Evolutionary conservation across 2,113 vertebrate genomes (phyloP), one percentile per base, ranked within the genome.

Genomic region (Thermophis baileyi): DNA sequence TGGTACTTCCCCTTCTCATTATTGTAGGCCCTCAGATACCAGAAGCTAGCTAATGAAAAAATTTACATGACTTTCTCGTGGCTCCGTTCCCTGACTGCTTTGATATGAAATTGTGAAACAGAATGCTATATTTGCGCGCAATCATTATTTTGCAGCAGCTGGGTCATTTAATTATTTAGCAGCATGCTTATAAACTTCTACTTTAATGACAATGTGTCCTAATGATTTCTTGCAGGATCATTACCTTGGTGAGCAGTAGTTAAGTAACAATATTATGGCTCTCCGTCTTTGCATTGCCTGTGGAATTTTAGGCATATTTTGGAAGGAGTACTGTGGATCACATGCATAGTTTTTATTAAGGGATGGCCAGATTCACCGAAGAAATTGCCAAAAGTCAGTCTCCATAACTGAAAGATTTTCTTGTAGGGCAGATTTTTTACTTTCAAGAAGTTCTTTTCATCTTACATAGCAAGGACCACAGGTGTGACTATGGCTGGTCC

Each of bases 121-220:
- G 30, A 50, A 87, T 49, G 11, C 46, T 49, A 49, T 50, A 87
- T 87, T 49, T 53, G 30, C n/a, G 0, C 18, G 40, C 46, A 50
- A 93, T 92, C 90, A 87, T 90, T 93, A 25, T 44, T 93, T 93
- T 94, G 86, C 92, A 93, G 94, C 94, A 96, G 74, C 63, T 0
- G 0, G 51, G n/a, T 47, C 94, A 50, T 94, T 97, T 89, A 94
- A 94, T 92, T 96, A 94, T 95, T 96, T 95, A 95, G 74, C 46
- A 94, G 93, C 22, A 47, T 85, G 85, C 44, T 88, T 93, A 87
- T 91, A 93, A 96, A 95, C 81, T 40, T 86, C 14, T 81, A 49
- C 93, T 97, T 95, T 96, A 95, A 95, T 63, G 91, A 93, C 63
- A 92, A 86, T 0, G 1, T 53, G 35, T 92, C 92, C 93, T 85